Conservation (phyloP, 1,140 invertebrate genomes). For the Lordiphosa clarofinis region DNA sequence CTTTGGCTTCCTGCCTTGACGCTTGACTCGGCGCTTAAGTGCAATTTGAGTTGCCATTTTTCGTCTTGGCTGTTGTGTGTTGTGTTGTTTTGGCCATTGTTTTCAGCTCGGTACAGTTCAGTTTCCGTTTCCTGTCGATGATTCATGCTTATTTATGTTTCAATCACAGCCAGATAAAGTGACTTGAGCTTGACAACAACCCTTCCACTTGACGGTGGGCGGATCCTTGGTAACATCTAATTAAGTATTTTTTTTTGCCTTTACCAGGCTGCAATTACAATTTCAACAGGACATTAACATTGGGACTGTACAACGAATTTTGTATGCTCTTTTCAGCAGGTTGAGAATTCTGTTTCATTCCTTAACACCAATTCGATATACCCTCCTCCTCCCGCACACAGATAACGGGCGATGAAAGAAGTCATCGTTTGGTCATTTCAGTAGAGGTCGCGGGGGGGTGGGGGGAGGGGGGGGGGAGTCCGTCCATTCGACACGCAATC, state of each 20-base stretch:
- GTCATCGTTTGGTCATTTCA: background rate
- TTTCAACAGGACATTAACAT: constrained; percentile 8
- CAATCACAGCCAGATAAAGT: constrained; percentile 32
- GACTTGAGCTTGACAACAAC: constrained; percentile 4
- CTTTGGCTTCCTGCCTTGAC: constrained; percentile 65
- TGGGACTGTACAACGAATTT: no score
- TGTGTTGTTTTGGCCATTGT: constrained; percentile 48
- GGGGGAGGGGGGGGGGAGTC: background rate
- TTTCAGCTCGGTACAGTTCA: constrained; percentile 25
- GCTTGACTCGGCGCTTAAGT: constrained; percentile 74
- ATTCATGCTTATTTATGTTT: constrained; percentile 39
- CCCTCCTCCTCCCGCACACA: no score
- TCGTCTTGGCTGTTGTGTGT: constrained; percentile 9
- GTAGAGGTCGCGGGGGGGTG: constrained; percentile 1
- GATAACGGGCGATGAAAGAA: constrained; percentile 4
- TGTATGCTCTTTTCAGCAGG: no score
- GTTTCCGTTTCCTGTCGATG: constrained; percentile 65
- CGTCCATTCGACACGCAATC: constrained; percentile 68
- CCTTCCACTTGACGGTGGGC: constrained; percentile 9
- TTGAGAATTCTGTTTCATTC: no score
- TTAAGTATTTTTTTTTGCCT: constrained; percentile 48
- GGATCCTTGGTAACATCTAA: constrained; percentile 56
- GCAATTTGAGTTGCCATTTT: constrained; percentile 74
- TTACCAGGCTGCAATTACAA: constrained; percentile 44
- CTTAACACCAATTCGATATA: no score